Evolutionary conservation across 2,113 vertebrate species (phyloP).

Genomic region (Scomber japonicus): DNA sequence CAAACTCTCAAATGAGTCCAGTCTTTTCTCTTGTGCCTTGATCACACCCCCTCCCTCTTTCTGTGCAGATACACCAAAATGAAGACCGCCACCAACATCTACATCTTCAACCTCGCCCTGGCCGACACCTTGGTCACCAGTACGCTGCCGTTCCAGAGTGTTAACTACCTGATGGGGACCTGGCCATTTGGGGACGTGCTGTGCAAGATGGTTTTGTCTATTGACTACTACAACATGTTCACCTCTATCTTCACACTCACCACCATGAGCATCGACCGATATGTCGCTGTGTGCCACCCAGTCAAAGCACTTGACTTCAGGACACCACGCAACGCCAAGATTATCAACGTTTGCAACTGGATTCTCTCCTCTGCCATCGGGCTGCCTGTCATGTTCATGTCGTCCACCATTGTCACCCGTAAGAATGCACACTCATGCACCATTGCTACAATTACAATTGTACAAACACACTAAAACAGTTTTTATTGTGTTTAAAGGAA

Average conservation of each 20-base stretch:
- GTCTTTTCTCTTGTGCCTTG: not conserved
- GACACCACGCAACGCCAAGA: slow-evolving; percentile 97
- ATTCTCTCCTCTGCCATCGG: slow-evolving; percentile 98
- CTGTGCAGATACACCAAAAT: slow-evolving; percentile 96
- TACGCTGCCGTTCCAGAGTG: slow-evolving; percentile 97
- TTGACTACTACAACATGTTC: slow-evolving; percentile 99
- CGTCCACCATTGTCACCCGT: slow-evolving; percentile 86
- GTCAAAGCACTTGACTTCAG: slow-evolving; percentile 98
- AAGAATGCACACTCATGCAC: slow-evolving; percentile 31
- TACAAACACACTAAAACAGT: not conserved
- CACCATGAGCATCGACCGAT: slow-evolving; percentile 99
- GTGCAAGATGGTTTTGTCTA: slow-evolving; percentile 97
- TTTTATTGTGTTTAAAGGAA: not conserved
- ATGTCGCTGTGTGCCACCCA: slow-evolving; percentile 96
- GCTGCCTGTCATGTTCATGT: slow-evolving; percentile 99
- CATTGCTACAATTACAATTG: not conserved
- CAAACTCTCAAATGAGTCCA: not conserved
- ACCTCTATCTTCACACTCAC: slow-evolving; percentile 99
- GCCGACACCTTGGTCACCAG: slow-evolving; percentile 97
- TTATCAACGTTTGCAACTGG: slow-evolving; percentile 98
- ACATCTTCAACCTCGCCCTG: slow-evolving; percentile 98
- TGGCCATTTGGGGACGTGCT: slow-evolving; percentile 96
- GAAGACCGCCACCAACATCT: slow-evolving; percentile 99
- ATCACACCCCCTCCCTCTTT: not conserved
- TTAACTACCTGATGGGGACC: slow-evolving; percentile 98